Conservation (phyloP, 2,113 vertebrate species). For the Takifugu flavidus region DNA sequence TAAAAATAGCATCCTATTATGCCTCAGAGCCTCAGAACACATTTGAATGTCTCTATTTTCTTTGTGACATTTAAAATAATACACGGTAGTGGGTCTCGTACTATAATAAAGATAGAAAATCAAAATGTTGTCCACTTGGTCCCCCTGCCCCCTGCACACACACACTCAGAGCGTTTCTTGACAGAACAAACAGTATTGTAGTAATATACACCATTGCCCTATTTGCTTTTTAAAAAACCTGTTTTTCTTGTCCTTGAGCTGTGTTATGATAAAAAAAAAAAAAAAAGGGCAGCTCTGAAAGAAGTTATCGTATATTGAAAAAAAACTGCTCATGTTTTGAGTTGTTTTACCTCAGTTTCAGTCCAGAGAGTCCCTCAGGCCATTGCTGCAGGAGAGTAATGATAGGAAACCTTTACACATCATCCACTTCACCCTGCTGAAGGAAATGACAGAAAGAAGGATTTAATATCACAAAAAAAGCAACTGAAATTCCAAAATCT, state of each 20-base stretch:
- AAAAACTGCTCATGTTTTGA: not conserved
- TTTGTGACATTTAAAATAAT: not conserved
- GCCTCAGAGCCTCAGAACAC: not conserved
- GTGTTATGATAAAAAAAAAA: not conserved
- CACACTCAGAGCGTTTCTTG: too few species aligned
- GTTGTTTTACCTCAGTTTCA: constrained; percentile 72
- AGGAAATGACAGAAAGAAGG: constrained; percentile 38
- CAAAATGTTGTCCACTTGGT: too few species aligned
- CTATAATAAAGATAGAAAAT: too few species aligned
- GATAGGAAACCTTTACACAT: constrained; percentile 68
- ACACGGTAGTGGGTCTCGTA: too few species aligned
- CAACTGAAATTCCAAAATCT: not conserved
- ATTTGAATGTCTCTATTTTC: constrained; percentile 1
- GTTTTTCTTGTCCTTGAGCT: too few species aligned
- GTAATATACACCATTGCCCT: too few species aligned
- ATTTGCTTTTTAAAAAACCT: too few species aligned
- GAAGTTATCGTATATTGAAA: not conserved
- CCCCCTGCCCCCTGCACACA: too few species aligned
- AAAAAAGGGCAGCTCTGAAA: not conserved
- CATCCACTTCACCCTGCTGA: constrained; percentile 68
- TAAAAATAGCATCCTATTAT: not conserved
- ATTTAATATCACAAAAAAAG: constrained; percentile 12
- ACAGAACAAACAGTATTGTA: too few species aligned
- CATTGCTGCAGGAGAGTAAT: constrained; percentile 72
- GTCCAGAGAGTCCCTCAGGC: constrained; percentile 76